Base-by-base conservation (phyloP, 2,888 invertebrate species). In the Leptodirus hochenwartii region DNA sequence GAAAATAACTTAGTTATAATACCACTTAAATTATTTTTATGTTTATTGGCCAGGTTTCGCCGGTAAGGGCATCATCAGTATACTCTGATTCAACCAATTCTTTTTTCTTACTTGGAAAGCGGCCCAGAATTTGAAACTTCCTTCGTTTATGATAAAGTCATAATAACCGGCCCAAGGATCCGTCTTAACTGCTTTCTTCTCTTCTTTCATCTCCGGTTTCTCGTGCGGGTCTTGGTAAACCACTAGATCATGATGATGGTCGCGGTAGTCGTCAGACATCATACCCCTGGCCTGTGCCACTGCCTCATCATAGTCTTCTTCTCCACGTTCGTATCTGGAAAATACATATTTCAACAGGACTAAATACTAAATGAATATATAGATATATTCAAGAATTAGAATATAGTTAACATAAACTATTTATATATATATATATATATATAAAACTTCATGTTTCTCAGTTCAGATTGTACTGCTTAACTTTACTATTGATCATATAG, bases 41-140 rank as follows among this genome's bases (percentile, higher is more conserved):
- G 10, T 17, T 31, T 22, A 9, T n/a, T n/a, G n/a, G n/a, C n/a
- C n/a, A n/a, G n/a, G n/a, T n/a, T n/a, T n/a, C n/a, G n/a, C n/a
- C n/a, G n/a, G n/a, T n/a, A n/a, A n/a, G n/a, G n/a, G n/a, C n/a
- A n/a, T n/a, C n/a, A n/a, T n/a, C n/a, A n/a, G 25, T 9, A 25
- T 25, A 25, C 8, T 25, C 25, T 25, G 9, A 25, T 9, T n/a
- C n/a, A n/a, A n/a, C n/a, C n/a, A n/a, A n/a, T n/a, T n/a, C 47
- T 9, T 24, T 6, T 9, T 24, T 24, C 11, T 53, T 53, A 80
- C 81, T 66, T 84, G 82, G 52, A 84, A 84, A 5, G 64, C 78
- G 17, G 82, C 80, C 82, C 82, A 84, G 55, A 84, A 84, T 50
- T 84, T 84, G 56, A 81, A 84, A 11, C 81, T 82, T 2, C 81